Conservation (phyloP, 1,140 invertebrate genomes). For the Gerris buenoi region DNA sequence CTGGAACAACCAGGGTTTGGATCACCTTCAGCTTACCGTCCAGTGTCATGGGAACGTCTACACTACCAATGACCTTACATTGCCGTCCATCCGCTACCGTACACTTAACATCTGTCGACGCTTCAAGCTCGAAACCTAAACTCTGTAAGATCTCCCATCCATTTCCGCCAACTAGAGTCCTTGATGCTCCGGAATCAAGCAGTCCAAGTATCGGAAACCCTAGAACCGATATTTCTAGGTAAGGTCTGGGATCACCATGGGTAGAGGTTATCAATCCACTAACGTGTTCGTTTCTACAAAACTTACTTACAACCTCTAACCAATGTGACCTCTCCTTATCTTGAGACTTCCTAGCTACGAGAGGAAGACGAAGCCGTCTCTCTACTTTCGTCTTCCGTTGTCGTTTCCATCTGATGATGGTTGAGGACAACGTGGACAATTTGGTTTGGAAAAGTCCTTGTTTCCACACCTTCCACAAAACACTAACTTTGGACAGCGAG, state of each 20-base stretch:
- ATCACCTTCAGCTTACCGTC: not conserved
- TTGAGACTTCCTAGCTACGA: not conserved
- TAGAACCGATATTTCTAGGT: not conserved
- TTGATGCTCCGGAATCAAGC: not conserved
- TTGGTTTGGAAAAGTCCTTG: not conserved
- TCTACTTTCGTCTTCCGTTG: not conserved
- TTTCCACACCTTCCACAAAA: not conserved
- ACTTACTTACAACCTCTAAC: not conserved
- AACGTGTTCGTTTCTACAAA: not conserved
- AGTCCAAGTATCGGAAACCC: not conserved
- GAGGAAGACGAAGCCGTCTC: not conserved
- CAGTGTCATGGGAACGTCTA: not conserved
- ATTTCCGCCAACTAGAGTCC: not conserved
- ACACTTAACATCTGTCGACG: not conserved
- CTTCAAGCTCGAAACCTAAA: not conserved
- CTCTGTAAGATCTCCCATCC: not conserved
- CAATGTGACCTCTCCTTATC: not conserved
- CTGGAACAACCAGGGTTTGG: not conserved
- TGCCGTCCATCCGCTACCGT: not conserved
- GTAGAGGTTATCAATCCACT: not conserved
- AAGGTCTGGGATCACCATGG: not conserved
- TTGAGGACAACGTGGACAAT: not conserved
- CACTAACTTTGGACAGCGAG: not conserved
- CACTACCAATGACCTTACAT: not conserved
- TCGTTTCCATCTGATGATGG: not conserved